Percentiles rank a stretch among this genome's conserved stretches.
Conservation (phyloP, 1,140 invertebrate species). For the Lucilia cuprina region DNA sequence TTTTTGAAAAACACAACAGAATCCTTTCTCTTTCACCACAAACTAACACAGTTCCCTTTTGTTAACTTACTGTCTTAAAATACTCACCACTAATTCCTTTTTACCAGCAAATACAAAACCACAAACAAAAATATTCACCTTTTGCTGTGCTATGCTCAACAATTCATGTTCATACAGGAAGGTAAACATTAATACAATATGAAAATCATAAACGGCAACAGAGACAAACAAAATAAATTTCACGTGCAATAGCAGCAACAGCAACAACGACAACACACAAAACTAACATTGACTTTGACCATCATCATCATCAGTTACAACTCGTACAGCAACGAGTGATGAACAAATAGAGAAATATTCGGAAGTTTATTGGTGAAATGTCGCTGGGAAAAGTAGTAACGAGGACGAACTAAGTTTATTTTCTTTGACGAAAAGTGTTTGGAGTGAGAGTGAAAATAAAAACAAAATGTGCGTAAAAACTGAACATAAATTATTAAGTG, state of each 20-base stretch:
- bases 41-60: too few relatives aligned
- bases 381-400: too few relatives aligned
- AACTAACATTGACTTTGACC: slow-evolving; percentile 42
- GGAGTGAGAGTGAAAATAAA: not conserved
- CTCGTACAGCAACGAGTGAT: slow-evolving; percentile 41
- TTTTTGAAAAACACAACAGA: too few relatives aligned
- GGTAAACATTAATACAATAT: not conserved
- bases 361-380: slow-evolving; percentile 5
- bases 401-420: not conserved
- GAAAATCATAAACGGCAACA: not conserved
- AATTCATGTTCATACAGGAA: not conserved
- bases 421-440: not conserved
- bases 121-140: not conserved
- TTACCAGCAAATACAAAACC: not conserved
- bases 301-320: slow-evolving; percentile 37
- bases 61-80: not conserved
- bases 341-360: slow-evolving; percentile 16
- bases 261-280: not conserved
- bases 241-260: not conserved
- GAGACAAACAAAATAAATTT: not conserved
- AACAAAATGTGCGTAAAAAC: too few relatives aligned
- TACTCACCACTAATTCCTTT: not conserved
- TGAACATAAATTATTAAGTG: too few relatives aligned
- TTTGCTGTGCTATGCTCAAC: not conserved
- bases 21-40: too few relatives aligned